A percentile compares a stretch with the other conserved stretches of the same genome.
These are phyloP conservation scores for Cynodonichthys magdalenae DNA, from an alignment of 2,797 vertebrate genomes.

Conservation along the genomic window DNA sequence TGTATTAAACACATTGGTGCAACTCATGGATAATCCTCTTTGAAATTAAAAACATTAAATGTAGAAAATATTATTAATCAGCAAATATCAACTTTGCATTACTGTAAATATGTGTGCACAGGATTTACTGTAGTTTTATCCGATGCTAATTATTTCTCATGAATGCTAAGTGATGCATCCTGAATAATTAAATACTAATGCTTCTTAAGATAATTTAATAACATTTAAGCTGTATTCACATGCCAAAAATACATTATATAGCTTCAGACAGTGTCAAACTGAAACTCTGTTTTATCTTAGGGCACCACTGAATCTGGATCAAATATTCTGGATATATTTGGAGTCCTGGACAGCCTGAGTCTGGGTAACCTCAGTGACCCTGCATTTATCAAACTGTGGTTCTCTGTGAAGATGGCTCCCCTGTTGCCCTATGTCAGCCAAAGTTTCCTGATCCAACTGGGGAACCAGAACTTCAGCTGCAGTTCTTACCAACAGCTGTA, in stretches of 20 bases:
- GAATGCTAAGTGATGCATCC: not conserved
- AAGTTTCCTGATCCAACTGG: constrained; percentile 50
- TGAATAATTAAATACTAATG: not conserved
- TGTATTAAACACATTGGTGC: not conserved
- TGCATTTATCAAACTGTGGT: constrained; percentile 55
- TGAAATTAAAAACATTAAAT: not conserved
- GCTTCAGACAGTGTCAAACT: not conserved
- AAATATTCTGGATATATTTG: constrained; percentile 41
- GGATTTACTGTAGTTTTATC: too few species aligned
- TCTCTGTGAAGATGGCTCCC: constrained; percentile 56
- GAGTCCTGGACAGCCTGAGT: constrained; percentile 46
- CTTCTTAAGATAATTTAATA: too few species aligned
- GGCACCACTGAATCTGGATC: constrained; percentile 25
- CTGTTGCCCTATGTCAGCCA: constrained; percentile 44
- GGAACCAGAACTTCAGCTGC: constrained; percentile 63
- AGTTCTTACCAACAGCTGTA: constrained; percentile 62
- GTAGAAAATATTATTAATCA: not conserved
- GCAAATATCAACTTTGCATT: too few species aligned
- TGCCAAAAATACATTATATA: not conserved
- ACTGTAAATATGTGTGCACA: too few species aligned
- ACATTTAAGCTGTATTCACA: not conserved
- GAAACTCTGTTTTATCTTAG: constrained; percentile 29
- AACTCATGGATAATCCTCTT: not conserved
- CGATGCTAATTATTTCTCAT: not conserved
- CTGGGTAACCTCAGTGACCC: constrained; percentile 40